Base-by-base conservation (phyloP, 2,888 invertebrate genomes). In the Amphipyra tragopoginis region DNA sequence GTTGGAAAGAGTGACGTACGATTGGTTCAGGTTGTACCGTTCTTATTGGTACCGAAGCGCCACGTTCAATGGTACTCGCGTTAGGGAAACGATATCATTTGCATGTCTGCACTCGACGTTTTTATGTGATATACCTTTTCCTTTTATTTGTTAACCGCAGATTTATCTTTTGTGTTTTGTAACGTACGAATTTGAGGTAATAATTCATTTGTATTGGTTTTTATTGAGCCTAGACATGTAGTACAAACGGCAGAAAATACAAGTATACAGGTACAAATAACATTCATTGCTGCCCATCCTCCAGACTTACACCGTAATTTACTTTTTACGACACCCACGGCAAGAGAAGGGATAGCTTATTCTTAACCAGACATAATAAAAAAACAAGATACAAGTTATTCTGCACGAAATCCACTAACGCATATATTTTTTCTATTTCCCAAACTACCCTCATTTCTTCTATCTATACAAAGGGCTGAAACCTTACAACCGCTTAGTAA, bases 31-130 rank as follows among this genome's bases (percentile, higher is more conserved):
- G 53, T 44, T 50, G 52, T 42, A 39, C 58, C 42, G 33, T 55
- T 50, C 51, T 57, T 65, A 51, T 47, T 56, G 47, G 58, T 39
- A 48, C 36, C 47, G 47, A 44, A 49, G 45, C 38, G 61, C 51
- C 66, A 62, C 52, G 50, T 61, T 63, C 55, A 50, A 72, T 47
- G 53, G 60, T 58, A 47, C 65, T 76, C 53, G 52, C 56, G 49
- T 59, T 61, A 70, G 45, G 61, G 77, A 72, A 57, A 55, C 60
- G 56, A 62, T 72, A 69, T 68, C 65, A 72, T 77, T 65, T 75
- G 68, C 76, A 75, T 77, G 56, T 72, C 67, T 71, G 55, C 68
- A 63, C 60, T 72, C 43, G 48, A 64, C 13, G 61, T 26, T 72
- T 71, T 66, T 75, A n/a, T 70, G 57, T 53, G 63, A 44, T 42